These are phyloP conservation scores for Helleia helle DNA, from an alignment of 2,888 invertebrate species.

Conservation along the genomic window DNA sequence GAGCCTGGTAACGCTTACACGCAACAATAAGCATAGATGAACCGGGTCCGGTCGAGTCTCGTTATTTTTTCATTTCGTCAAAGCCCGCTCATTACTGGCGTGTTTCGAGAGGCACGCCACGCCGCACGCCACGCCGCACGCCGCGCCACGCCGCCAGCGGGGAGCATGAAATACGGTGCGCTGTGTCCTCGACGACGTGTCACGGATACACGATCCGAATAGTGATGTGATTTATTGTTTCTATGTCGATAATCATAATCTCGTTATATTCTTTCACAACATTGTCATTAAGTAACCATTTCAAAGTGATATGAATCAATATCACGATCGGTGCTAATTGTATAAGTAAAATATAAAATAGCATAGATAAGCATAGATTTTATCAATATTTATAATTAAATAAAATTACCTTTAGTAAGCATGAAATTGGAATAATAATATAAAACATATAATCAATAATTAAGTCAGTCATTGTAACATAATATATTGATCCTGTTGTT, in stretches of 20 bases:
- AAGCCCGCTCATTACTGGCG: constrained; percentile 26
- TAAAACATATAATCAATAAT: no score
- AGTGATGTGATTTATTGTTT: constrained; percentile 23
- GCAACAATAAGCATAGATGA: constrained; percentile 12
- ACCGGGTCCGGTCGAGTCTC: constrained; percentile 18
- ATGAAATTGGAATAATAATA: no score
- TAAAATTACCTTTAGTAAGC: no score
- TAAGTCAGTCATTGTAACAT: no score
- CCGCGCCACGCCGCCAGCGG: constrained; percentile 46
- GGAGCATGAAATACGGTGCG: constrained; percentile 54
- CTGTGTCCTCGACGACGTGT: constrained; percentile 47
- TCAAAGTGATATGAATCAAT: no score
- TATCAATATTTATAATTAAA: no score
- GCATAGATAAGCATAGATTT: no score
- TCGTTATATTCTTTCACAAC: constrained; percentile 16
- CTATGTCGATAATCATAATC: constrained; percentile 6
- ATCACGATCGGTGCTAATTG: no score
- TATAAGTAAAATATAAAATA: no score
- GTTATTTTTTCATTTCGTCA: constrained; percentile 26
- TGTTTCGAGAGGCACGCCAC: constrained; percentile 34
- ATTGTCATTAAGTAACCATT: no score
- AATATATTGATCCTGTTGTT: no score
- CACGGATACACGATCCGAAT: constrained; percentile 50
- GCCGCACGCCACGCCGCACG: no score
- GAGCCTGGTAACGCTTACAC: constrained; percentile 3